phyloP scores from a whole-genome alignment of 2,113 vertebrate species.

The Pseudorasbora parva region DNA sequence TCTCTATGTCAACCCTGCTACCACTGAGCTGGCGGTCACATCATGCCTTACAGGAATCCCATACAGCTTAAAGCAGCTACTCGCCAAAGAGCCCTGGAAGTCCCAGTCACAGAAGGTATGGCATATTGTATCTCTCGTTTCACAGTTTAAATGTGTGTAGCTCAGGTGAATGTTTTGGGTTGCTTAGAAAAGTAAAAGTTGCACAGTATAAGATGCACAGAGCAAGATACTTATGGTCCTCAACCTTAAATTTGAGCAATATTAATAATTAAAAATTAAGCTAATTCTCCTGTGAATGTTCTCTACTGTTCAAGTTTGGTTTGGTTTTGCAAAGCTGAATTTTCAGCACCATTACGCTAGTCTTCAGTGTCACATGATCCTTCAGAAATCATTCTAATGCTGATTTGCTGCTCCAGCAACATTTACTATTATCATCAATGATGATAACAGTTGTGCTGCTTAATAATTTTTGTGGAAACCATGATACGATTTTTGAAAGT shows the following conservation, averaged over 20 bases:
- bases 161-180: not conserved
- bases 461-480: not conserved
- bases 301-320: not conserved
- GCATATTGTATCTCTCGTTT: not conserved
- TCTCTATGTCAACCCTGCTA: constrained; percentile 70
- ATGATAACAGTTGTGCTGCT: not conserved
- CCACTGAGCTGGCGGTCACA: constrained; percentile 69
- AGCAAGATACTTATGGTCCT: no score
- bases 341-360: not conserved
- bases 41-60: constrained; percentile 80
- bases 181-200: not conserved
- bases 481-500: not conserved
- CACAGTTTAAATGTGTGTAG: not conserved
- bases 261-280: not conserved
- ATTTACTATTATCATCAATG: no score
- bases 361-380: no score
- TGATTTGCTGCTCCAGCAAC: no score
- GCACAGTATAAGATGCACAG: no score
- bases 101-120: constrained; percentile 85
- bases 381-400: no score
- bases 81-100: constrained; percentile 92
- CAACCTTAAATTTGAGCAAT: not conserved
- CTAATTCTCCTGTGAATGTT: not conserved
- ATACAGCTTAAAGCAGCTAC: constrained; percentile 79
- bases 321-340: no score